Evolutionary conservation across 2,797 vertebrate genomes (phyloP).

Genomic region (Rhinoraja longicauda): DNA sequence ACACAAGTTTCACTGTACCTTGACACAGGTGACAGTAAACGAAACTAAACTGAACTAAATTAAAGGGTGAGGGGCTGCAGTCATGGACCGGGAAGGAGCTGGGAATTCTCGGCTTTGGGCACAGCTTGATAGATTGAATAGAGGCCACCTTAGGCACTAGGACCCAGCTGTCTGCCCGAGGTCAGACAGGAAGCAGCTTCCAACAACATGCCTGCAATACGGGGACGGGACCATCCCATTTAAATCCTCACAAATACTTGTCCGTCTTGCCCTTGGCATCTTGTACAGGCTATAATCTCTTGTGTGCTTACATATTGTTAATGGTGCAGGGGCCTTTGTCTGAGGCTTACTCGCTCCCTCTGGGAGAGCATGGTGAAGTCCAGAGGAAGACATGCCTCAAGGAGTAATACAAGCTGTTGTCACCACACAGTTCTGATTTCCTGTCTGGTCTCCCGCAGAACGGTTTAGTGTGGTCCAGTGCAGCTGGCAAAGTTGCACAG

Average conservation of each 20-base stretch:
- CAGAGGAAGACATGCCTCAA: not conserved
- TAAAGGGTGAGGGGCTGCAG: no score
- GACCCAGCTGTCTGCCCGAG: conserved; percentile 63
- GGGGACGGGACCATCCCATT: conserved; percentile 65
- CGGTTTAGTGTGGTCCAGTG: not conserved
- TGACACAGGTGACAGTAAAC: no score
- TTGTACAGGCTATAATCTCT: conserved; percentile 47
- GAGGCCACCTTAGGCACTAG: conserved; percentile 57
- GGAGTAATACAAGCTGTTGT: conserved; percentile 23
- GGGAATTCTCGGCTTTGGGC: not conserved
- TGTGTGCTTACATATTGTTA: conserved; percentile 50
- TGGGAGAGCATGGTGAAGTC: conserved; percentile 21
- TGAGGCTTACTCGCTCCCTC: conserved; percentile 13
- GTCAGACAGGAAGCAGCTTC: conserved; percentile 73
- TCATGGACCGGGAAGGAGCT: not conserved
- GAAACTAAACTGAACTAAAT: no score
- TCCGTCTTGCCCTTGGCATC: conserved; percentile 53
- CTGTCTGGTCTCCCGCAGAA: not conserved
- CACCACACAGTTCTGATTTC: not conserved
- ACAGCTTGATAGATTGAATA: conserved; percentile 41
- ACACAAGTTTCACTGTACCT: no score
- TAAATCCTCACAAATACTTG: conserved; percentile 60
- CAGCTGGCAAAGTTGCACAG: not conserved
- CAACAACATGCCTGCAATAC: conserved; percentile 69
- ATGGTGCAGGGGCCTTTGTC: conserved; percentile 42